Conservation (phyloP, 2,888 invertebrate species). For the Endomychus coccineus region DNA sequence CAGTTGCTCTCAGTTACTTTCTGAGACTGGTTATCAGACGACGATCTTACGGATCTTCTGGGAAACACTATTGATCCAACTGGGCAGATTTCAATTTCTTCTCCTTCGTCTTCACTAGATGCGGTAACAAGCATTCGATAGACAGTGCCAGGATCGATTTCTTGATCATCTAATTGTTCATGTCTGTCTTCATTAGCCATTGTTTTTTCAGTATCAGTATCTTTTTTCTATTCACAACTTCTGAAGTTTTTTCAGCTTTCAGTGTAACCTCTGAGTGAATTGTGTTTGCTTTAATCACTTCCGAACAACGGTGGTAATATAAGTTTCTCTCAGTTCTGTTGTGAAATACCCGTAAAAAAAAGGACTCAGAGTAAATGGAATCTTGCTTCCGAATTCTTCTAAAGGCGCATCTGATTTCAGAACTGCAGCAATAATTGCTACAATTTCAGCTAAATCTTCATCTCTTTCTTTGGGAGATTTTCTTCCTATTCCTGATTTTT, state of each 20-base stretch:
- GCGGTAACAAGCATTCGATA: constrained; percentile 56
- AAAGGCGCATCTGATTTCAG: constrained; percentile 65
- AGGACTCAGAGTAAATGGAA: constrained; percentile 36
- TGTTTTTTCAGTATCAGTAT: constrained; percentile 12
- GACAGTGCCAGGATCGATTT: constrained; percentile 39
- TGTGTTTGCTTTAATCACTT: constrained; percentile 2
- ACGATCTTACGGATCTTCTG: constrained; percentile 38
- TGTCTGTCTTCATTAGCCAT: constrained; percentile 5
- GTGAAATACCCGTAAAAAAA: constrained; percentile 51
- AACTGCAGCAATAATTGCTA: constrained; percentile 64
- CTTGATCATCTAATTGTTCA: constrained; percentile 23
- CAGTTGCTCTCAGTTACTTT: constrained; percentile 26
- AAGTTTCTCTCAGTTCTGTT: constrained; percentile 63
- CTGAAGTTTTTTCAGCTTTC: constrained; percentile 19
- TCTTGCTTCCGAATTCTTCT: constrained; percentile 58
- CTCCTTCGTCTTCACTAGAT: constrained; percentile 58
- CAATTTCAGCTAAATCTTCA: constrained; percentile 61
- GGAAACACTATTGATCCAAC: constrained; percentile 45
- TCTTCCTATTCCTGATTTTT: constrained; percentile 38
- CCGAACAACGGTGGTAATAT: constrained; percentile 61
- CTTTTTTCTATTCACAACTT: constrained; percentile 10
- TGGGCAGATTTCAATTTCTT: constrained; percentile 54
- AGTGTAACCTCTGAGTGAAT: too few species aligned
- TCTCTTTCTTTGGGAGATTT: constrained; percentile 52
- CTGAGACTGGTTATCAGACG: constrained; percentile 33